phyloP scores from a whole-genome alignment of 2,888 invertebrate genomes.

The Phanerotoma sp. region DNA sequence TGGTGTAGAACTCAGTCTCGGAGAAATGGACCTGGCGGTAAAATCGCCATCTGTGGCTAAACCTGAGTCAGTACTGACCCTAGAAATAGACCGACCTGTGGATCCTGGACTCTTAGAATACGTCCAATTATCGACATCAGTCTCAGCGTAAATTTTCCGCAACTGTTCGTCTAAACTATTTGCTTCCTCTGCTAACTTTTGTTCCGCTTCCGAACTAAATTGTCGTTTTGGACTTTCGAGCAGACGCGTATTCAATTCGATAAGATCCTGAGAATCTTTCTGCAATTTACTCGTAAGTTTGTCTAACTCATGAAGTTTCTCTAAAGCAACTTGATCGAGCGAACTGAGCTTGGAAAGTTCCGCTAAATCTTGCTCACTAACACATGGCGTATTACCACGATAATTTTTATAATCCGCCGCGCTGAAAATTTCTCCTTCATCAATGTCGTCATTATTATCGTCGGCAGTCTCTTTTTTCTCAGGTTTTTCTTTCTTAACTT shows the following conservation, averaged over 20 bases:
- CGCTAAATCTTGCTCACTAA: slow-evolving; percentile 76
- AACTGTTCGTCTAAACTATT: slow-evolving; percentile 71
- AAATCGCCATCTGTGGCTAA: slow-evolving; percentile 66
- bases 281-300: slow-evolving; percentile 74
- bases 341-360: slow-evolving; percentile 74
- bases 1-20: slow-evolving; percentile 50
- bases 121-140: slow-evolving; percentile 68
- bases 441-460: slow-evolving; percentile 60
- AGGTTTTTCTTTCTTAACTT: slow-evolving; percentile 26
- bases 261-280: slow-evolving; percentile 76
- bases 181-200: slow-evolving; percentile 66
- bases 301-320: slow-evolving; percentile 78
- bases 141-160: slow-evolving; percentile 68
- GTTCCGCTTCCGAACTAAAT: slow-evolving; percentile 61
- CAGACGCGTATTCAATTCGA: slow-evolving; percentile 72
- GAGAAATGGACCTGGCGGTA: slow-evolving; percentile 52
- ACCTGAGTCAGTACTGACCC: slow-evolving; percentile 62
- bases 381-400: slow-evolving; percentile 71
- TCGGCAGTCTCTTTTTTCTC: no score
- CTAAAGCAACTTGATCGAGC: slow-evolving; percentile 76
- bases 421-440: slow-evolving; percentile 70
- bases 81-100: slow-evolving; percentile 52
- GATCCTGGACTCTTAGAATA: slow-evolving; percentile 67
- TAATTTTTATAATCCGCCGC: slow-evolving; percentile 79
- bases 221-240: slow-evolving; percentile 66